A percentile compares a stretch with the other conserved stretches of the same genome.
Evolutionary conservation across 1,140 invertebrate genomes (phyloP).

Genomic region (Yoshiicerus persimilis): DNA sequence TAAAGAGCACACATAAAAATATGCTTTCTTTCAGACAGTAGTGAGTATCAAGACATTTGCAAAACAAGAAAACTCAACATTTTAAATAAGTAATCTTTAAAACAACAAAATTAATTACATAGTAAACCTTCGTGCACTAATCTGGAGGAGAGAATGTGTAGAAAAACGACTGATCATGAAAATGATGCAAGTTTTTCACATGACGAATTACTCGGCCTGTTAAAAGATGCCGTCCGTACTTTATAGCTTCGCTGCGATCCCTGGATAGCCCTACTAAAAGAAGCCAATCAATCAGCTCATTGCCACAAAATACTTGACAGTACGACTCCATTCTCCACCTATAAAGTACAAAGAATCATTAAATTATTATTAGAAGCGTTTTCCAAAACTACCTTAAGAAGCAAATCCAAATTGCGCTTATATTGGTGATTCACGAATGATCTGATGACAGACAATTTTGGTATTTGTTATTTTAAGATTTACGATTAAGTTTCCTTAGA

Average conservation of each 20-base stretch:
- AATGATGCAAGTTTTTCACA: slow-evolving; percentile 77
- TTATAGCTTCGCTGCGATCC: slow-evolving; percentile 73
- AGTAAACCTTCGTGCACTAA: neutral
- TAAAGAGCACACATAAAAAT: neutral
- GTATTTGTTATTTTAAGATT: too few relatives aligned
- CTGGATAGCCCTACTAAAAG: slow-evolving; percentile 72
- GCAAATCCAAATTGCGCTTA: too few relatives aligned
- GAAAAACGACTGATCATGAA: slow-evolving; percentile 61
- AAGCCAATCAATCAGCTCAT: slow-evolving; percentile 83
- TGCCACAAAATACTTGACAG: slow-evolving; percentile 77
- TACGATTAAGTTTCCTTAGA: too few relatives aligned
- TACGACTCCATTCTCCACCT: slow-evolving; percentile 74
- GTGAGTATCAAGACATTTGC: slow-evolving; percentile 5
- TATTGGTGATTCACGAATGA: too few relatives aligned
- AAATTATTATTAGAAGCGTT: neutral
- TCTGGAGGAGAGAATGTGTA: slow-evolving; percentile 52
- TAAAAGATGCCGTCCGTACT: slow-evolving; percentile 79
- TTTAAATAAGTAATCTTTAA: neutral
- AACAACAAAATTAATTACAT: neutral
- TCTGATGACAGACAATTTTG: too few relatives aligned
- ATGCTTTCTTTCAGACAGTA: neutral
- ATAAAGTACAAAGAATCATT: slow-evolving; percentile 42
- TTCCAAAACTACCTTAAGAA: too few relatives aligned
- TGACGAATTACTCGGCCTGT: slow-evolving; percentile 80
- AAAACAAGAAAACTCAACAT: neutral